Evolutionary conservation across 2,888 invertebrate species (phyloP).

Genomic region (Chirona hameri): DNA sequence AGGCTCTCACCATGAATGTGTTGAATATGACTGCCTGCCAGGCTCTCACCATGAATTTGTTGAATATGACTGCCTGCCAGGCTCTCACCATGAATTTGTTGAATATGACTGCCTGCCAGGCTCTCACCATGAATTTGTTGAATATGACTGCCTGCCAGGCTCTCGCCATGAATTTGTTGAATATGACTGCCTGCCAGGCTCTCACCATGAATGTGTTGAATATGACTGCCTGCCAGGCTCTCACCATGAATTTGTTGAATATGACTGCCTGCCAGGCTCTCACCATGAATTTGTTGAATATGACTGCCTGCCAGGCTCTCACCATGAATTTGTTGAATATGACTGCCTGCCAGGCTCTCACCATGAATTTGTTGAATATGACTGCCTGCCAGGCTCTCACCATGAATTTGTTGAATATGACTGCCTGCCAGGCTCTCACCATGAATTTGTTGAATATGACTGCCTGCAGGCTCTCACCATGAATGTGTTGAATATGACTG

Average conservation of each 20-base stretch:
- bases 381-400: constrained; percentile 96
- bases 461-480: too few relatives aligned
- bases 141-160: constrained; percentile 92
- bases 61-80: constrained; percentile 89
- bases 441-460: constrained; percentile 78
- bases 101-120: constrained; percentile 89
- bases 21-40: constrained; percentile 93
- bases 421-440: constrained; percentile 96
- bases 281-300: constrained; percentile 77
- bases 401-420: constrained; percentile 76
- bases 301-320: constrained; percentile 92
- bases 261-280: constrained; percentile 94
- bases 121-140: constrained; percentile 73
- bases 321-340: constrained; percentile 77
- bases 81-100: constrained; percentile 80
- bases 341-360: constrained; percentile 93
- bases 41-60: constrained; percentile 72
- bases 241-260: constrained; percentile 73
- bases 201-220: constrained; percentile 76
- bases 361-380: constrained; percentile 75
- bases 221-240: constrained; percentile 91
- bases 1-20: constrained; percentile 73
- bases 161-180: constrained; percentile 77
- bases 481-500: constrained; percentile 78
- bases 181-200: constrained; percentile 90